A percentile compares a stretch with the other conserved stretches of the same genome.
Conservation (phyloP, 1,140 invertebrate genomes). For the Bombus confusus region DNA sequence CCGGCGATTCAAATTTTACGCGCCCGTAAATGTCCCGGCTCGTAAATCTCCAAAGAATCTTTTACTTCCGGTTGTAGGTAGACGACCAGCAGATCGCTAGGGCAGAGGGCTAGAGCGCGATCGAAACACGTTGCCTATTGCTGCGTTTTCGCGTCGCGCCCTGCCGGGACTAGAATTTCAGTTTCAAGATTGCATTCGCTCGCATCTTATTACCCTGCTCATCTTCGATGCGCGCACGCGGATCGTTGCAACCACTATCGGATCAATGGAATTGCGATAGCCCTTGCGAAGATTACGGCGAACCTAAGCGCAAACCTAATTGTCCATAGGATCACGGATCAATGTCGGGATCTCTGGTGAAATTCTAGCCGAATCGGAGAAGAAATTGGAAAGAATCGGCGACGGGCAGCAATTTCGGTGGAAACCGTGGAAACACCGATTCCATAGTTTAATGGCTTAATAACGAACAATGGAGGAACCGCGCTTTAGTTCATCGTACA, state of each 20-base stretch:
- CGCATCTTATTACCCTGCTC: slow-evolving; percentile 65
- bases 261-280: slow-evolving; percentile 60
- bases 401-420: neutral
- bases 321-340: slow-evolving; percentile 59
- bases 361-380: slow-evolving; percentile 57
- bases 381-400: slow-evolving; percentile 44
- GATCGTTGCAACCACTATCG: slow-evolving; percentile 60
- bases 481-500: neutral
- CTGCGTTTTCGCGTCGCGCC: slow-evolving; percentile 4
- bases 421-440: slow-evolving; percentile 17
- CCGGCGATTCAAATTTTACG: slow-evolving; percentile 8
- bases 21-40: slow-evolving; percentile 4
- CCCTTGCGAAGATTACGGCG: slow-evolving; percentile 34
- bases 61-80: slow-evolving; percentile 1
- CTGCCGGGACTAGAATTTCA: slow-evolving; percentile 27
- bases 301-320: slow-evolving; percentile 55
- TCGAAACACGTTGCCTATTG: slow-evolving; percentile 37
- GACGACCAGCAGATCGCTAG: neutral
- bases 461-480: neutral
- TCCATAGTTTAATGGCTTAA: neutral
- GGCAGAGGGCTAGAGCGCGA: neutral
- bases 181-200: slow-evolving; percentile 61
- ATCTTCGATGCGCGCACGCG: slow-evolving; percentile 55
- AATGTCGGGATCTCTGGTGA: slow-evolving; percentile 44
- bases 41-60: slow-evolving; percentile 25